Percentiles rank a stretch among this genome's conserved stretches.
Evolutionary conservation across 2,797 vertebrate genomes (phyloP).

Genomic region (Squalus acanthias): DNA sequence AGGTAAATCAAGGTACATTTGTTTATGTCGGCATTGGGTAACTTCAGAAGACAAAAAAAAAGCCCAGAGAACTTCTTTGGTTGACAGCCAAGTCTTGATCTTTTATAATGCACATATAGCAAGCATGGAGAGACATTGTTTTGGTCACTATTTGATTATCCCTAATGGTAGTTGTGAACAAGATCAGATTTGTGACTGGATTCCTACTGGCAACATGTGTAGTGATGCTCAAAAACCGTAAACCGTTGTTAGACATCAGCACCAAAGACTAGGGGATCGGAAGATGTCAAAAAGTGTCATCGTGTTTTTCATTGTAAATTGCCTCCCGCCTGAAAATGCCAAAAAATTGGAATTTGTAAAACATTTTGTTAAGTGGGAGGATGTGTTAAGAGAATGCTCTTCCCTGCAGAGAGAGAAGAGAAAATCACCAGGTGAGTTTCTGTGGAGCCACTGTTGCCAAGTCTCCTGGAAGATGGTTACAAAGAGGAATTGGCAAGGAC

Average conservation of each 20-base stretch:
- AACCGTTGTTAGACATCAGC: background rate
- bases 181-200: background rate
- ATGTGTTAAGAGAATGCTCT: background rate
- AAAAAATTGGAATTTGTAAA: background rate
- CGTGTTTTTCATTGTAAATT: background rate
- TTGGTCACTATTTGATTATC: background rate
- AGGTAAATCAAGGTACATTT: background rate
- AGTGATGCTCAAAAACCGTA: background rate
- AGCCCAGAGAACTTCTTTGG: background rate
- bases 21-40: background rate
- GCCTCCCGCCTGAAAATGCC: background rate
- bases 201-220: background rate
- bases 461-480: background rate
- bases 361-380: background rate
- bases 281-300: background rate
- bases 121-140: background rate
- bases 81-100: background rate
- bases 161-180: background rate
- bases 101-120: background rate
- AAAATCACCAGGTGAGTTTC: background rate
- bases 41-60: background rate
- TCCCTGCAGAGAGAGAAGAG: background rate
- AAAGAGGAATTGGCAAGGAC: background rate
- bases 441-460: background rate
- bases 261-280: background rate